These are phyloP conservation scores for Poeciliopsis turrubarensis DNA, from an alignment of 2,113 vertebrate genomes.

Conservation along the genomic window DNA sequence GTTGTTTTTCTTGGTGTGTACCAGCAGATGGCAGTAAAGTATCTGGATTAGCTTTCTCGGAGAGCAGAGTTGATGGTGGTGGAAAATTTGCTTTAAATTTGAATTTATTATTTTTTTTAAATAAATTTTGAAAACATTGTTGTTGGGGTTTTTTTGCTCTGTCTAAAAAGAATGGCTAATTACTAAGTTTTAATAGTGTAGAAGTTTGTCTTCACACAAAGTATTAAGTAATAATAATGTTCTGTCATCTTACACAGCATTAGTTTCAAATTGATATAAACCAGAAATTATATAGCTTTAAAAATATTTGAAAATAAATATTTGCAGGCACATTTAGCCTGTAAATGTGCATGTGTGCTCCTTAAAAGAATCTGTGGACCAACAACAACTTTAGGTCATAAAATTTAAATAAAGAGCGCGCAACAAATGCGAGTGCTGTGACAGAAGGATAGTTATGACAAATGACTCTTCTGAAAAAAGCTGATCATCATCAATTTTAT, in stretches of 20 bases:
- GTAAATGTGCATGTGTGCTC: not conserved
- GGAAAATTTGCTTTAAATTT: not conserved
- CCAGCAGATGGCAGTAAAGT: conserved; percentile 28
- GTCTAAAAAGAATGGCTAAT: too few species aligned
- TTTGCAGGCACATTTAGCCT: too few species aligned
- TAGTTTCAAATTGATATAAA: not conserved
- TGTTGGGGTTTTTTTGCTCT: too few species aligned
- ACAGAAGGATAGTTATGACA: not conserved
- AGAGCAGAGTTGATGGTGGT: not conserved
- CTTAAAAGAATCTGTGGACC: not conserved
- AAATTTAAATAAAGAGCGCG: too few species aligned
- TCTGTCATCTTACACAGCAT: too few species aligned
- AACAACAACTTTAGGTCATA: not conserved
- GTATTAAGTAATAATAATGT: too few species aligned
- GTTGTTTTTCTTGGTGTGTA: not conserved
- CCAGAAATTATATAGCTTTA: not conserved
- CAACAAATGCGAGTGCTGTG: not conserved
- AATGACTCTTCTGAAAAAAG: not conserved
- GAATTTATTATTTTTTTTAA: not conserved
- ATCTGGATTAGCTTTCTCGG: not conserved
- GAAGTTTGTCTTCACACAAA: too few species aligned
- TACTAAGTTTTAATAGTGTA: too few species aligned
- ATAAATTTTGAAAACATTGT: too few species aligned
- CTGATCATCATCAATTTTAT: too few species aligned
- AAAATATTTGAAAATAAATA: not conserved